Percentiles rank a stretch among this genome's conserved stretches.
Conservation (phyloP, 2,888 invertebrate species). For the Mamestra brassicae region DNA sequence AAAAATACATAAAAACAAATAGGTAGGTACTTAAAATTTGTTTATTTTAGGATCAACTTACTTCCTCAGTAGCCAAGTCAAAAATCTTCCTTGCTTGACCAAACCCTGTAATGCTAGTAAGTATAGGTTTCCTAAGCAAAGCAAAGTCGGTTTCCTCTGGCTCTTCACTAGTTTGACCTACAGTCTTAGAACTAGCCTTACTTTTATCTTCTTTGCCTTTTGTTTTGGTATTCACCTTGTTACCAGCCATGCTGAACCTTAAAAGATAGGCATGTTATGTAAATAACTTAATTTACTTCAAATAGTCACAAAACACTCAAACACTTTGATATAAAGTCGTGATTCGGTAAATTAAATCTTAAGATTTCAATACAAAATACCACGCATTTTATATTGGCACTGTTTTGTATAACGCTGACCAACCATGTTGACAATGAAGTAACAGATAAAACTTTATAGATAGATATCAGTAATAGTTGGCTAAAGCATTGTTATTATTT, state of each 20-base stretch:
- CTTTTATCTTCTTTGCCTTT: conserved; percentile 84
- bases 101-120: conserved; percentile 93
- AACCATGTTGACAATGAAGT: conserved; percentile 72
- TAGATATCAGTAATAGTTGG: conserved; percentile 48
- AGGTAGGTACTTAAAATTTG: background rate
- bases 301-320: background rate
- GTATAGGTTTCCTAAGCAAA: conserved; percentile 92
- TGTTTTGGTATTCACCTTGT: conserved; percentile 84
- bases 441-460: conserved; percentile 61
- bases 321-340: conserved; percentile 2
- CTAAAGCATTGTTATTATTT: conserved; percentile 54
- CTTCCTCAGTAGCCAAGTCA: conserved; percentile 94
- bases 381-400: conserved; percentile 63
- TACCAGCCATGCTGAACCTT: conserved; percentile 83
- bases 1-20: conserved; percentile 1
- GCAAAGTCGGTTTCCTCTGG: conserved; percentile 89
- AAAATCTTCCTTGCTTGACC: conserved; percentile 93
- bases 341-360: conserved; percentile 2
- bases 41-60: conserved; percentile 76
- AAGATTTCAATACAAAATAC: conserved; percentile 38
- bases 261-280: conserved; percentile 45
- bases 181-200: conserved; percentile 78
- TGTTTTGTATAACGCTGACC: conserved; percentile 77
- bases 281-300: conserved; percentile 9
- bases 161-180: conserved; percentile 80